These are phyloP conservation scores for Ariopsis seemanni DNA, from an alignment of 2,113 vertebrate genomes.

Conservation along the genomic window DNA sequence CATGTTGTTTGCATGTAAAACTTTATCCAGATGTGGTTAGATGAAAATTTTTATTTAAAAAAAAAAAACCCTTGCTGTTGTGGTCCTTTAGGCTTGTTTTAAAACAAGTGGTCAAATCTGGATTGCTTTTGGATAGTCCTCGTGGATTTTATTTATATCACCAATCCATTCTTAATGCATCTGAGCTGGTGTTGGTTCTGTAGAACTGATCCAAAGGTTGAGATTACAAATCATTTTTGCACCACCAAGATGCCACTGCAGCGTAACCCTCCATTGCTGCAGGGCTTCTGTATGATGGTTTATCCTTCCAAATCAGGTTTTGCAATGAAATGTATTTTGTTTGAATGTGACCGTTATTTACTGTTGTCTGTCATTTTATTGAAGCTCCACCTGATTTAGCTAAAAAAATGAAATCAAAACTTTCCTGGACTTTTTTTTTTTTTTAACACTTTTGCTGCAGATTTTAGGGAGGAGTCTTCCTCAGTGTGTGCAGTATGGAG, in stretches of 20 bases:
- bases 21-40: no score
- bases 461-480: conserved; percentile 31
- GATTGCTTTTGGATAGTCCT: background rate
- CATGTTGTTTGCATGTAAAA: no score
- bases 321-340: background rate
- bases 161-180: background rate
- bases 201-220: background rate
- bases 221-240: background rate
- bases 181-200: background rate
- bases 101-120: no score
- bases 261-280: background rate
- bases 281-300: background rate
- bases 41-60: no score
- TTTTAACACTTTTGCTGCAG: background rate
- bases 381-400: background rate
- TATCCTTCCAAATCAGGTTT: background rate
- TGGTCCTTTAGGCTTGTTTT: no score
- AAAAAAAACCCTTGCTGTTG: no score
- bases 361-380: background rate
- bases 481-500: background rate
- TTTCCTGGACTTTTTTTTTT: background rate
- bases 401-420: background rate
- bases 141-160: background rate
- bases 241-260: background rate
- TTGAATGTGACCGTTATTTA: background rate